A percentile compares a stretch with the other conserved stretches of the same genome.
Evolutionary conservation across 2,797 vertebrate genomes (phyloP).

Genomic region (Mus minutoides): DNA sequence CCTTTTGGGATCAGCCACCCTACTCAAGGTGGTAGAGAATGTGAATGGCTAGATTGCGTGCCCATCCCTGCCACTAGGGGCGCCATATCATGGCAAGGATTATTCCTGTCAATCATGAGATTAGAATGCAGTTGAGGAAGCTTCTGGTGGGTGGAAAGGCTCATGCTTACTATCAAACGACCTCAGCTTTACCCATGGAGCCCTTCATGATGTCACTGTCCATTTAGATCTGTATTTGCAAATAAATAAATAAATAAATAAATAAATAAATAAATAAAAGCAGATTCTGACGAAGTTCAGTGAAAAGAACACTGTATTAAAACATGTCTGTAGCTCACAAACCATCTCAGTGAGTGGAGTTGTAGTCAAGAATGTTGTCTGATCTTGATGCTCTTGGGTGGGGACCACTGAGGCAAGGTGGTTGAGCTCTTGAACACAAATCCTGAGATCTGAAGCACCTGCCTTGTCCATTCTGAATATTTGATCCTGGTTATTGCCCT

Average conservation of each 20-base stretch:
- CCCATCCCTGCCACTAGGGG: neutral
- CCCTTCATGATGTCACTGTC: neutral
- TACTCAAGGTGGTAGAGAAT: neutral
- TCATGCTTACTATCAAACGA: neutral
- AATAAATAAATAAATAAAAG: neutral
- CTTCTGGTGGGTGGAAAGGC: neutral
- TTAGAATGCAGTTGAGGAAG: neutral
- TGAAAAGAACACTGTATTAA: neutral
- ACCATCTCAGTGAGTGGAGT: neutral
- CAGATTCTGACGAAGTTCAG: neutral
- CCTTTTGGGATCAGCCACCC: neutral
- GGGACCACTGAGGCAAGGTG: rapidly evolving
- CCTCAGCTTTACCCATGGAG: neutral
- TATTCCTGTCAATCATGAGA: neutral
- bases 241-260: neutral
- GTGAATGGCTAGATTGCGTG: neutral
- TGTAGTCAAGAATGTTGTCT: neutral
- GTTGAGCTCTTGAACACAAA: rapidly evolving
- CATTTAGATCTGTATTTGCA: neutral
- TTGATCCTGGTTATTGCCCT: neutral
- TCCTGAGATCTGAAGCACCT: neutral
- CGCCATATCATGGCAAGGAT: neutral
- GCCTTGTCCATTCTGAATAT: rapidly evolving
- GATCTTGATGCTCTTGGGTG: neutral
- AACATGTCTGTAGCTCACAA: neutral